Evolutionary conservation across 2,888 invertebrate genomes (phyloP), one percentile per base, ranked within the genome.

Genomic region (Conchocele bisecta): DNA sequence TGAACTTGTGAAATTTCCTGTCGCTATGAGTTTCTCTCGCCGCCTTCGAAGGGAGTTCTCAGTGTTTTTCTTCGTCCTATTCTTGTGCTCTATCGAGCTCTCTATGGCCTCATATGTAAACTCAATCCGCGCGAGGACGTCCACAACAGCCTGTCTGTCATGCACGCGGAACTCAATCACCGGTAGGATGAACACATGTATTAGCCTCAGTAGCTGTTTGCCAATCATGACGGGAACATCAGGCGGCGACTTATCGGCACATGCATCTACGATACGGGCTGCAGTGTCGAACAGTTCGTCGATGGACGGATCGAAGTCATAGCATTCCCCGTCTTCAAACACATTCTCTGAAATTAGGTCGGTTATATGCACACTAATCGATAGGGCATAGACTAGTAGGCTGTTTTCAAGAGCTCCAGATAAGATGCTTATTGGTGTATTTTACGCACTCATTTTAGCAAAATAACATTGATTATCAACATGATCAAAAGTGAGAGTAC

Each of bases 141-240:
- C 59, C 29, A 74, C 37, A 24, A 88, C 67, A 9, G 63, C 58
- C 1, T 75, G 53, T 1, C 77, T 42, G 57, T 88, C 85, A n/a
- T 78, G 78, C 6, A 53, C 46, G 4, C 66, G 65, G 20, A 89
- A 80, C 6, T 71, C 73, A 13, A 89, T 76, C 20, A 79, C 68
- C 3, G 89, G 89, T 3, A 89, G 75, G 20, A 89, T 81, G 51
- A 83, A 85, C 17, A 84, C 83, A 70, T 89, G 89, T 3, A 89
- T 68, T 51, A 88, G 75, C n/a, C 81, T 77, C 11, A 83, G 41
- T 26, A 83, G 29, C 33, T 51, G 31, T n/a, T 17, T 42, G 42
- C 63, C 51, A 29, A 13, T 42, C 3, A 50, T 9, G 9, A 28
- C 39, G 51, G 33, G 22, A 7, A 61, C 58, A 37, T 61, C 71